Evolutionary conservation across 2,797 vertebrate genomes (phyloP).

Genomic region (Gymnocypris eckloni): DNA sequence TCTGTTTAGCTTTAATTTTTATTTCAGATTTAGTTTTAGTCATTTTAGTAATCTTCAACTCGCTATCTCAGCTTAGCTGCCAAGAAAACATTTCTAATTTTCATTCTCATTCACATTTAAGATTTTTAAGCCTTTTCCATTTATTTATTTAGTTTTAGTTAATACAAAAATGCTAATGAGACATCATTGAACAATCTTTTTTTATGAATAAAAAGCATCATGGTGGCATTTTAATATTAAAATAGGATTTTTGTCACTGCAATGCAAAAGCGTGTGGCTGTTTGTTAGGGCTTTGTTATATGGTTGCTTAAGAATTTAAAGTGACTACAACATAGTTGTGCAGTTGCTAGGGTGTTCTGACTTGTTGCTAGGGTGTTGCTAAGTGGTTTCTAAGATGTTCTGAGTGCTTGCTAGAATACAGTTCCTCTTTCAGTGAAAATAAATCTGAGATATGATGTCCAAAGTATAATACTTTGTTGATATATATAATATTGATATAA

Average conservation of each 20-base stretch:
- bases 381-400: background rate
- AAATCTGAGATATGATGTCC: background rate
- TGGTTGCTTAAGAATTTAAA: background rate
- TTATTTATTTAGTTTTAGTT: background rate
- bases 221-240: background rate
- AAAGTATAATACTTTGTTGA: background rate
- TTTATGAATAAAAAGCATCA: background rate
- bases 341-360: background rate
- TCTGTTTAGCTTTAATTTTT: background rate
- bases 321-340: background rate
- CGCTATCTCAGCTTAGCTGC: background rate
- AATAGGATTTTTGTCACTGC: background rate
- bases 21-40: background rate
- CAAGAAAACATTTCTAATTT: background rate
- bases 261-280: background rate
- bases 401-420: background rate
- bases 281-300: background rate
- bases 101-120: background rate
- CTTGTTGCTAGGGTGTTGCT: background rate
- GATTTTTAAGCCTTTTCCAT: no score
- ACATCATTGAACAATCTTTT: background rate
- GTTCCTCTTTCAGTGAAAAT: background rate
- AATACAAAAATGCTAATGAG: background rate
- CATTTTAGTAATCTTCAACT: background rate
- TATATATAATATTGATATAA: no score